Base-by-base conservation (phyloP, 30 jellyfish, hydroid and myxozoan genomes). In the Pseudorhiza aurosa region DNA sequence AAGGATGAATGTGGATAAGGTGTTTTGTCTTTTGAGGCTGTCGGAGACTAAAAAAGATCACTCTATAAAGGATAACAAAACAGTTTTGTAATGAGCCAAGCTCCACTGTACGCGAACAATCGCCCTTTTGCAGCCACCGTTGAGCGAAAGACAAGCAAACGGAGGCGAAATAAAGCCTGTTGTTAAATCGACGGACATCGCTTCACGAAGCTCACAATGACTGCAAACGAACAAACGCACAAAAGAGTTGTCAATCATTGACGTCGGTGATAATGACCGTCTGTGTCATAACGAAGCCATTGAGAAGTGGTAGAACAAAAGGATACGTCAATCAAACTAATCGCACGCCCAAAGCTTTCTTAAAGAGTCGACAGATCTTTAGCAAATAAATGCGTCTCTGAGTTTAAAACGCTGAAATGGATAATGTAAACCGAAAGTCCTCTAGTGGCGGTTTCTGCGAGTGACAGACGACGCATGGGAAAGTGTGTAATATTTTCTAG, bases 251-350 rank as follows among this genome's bases (percentile, higher is more conserved):
- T 36, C 86, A 73, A 40, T 73, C 86, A 73, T 24, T 65, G 14
- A 28, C 17, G 14, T 9, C 14, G 29, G 28, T 11, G 39, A 47
- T 64, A 60, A 47, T 60, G 46, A 63, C 81, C 8, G 58, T 18
- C 69, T 49, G 57, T 32, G 68, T 46, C 75, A 42, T 46, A 56
- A 51, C 37, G 56, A 80, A 80, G 50, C 59, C 84, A 64, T 80
- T 80, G 84, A 73, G 86, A 73, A 73, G 64, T 73, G 2, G n/a
- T 11, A 43, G 60, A 80, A 80, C 91, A 80, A 80, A 64, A 58
- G 76, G 40, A 35, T 29, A 29, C 51, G 91, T 65, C 91, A 80
- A 80, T 80, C 91, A 80, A 45, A n/a, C 28, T 60, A 8, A 43
- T 77, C 43, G 49, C 80, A 80, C 91, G 91, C 91, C 91, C 91